Evolutionary conservation across 2,888 invertebrate species (phyloP), one percentile per base, ranked within the genome.

Genomic region (Cerceris rybyensis): DNA sequence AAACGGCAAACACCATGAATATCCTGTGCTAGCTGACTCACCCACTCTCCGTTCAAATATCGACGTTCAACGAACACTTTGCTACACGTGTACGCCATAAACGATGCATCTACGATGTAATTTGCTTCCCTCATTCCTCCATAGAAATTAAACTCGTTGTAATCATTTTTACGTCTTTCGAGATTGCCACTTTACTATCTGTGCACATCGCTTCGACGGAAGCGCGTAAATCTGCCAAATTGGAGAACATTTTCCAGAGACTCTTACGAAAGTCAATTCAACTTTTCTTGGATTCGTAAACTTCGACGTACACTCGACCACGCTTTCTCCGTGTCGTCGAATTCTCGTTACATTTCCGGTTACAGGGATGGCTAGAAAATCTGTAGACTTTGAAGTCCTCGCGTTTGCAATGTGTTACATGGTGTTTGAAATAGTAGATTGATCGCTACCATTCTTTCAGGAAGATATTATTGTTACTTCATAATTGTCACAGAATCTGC

Each of bases 41-140:
- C 43, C 17, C 64, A 59, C 59, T 52, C 72, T 46, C 43, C 55
- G 11, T 54, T 13, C 46, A 39, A 64, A 28, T 58, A 61, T 63
- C 75, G 63, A 70, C 54, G 65, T 58, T 11, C 14, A 39, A 46
- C 46, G 14, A 13, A 49, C 42, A 46, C 42, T 43, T 43, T 50
- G 14, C 11, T 7, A 6, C 50, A 9, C 28, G 28, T 11, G 42
- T 49, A n/a, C 8, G 11, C 13, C 43, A 7, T 13, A n/a, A 43
- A 41, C 41, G 28, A 57, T n/a, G 49, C 28, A 42, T 43, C 42
- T 42, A 8, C 46, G 46, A 11, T 46, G 46, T 46, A 46, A 46
- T 50, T 50, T 50, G n/a, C n/a, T n/a, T 11, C 6, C 6, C 11
- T 7, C n/a, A 5, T 50, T n/a, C n/a, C n/a, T n/a, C 13, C 50